phyloP scores from a whole-genome alignment of 1,140 invertebrate species.

The Ctenoplectra terminalis region DNA sequence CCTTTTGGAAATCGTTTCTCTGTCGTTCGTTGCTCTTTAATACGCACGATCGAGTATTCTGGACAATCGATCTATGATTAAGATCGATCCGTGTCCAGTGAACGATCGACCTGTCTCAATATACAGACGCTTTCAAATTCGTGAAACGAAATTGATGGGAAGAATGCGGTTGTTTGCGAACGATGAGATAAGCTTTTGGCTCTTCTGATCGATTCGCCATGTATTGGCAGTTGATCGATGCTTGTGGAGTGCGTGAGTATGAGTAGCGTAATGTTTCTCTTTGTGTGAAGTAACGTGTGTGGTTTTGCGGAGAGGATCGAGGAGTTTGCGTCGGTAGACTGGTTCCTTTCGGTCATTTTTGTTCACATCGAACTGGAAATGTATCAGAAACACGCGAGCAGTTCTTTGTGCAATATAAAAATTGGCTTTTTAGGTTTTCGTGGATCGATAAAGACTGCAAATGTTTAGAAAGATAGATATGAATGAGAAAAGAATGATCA shows the following conservation, averaged over 20 bases:
- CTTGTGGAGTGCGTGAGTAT: not conserved
- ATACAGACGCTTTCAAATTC: not conserved
- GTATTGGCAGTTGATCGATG: not conserved
- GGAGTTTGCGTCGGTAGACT: not conserved
- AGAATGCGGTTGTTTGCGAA: not conserved
- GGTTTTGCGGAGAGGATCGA: not conserved
- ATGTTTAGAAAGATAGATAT: not conserved
- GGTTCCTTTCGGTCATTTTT: not conserved
- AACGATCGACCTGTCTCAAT: not conserved
- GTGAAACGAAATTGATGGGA: not conserved
- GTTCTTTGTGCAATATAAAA: not conserved
- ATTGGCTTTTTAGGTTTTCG: not conserved
- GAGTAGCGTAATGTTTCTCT: not conserved
- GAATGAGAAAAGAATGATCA: too few species aligned
- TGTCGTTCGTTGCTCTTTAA: not conserved
- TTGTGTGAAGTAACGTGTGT: not conserved
- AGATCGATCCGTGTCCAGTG: not conserved
- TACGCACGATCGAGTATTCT: not conserved
- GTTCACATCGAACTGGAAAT: not conserved
- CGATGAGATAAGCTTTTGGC: too few species aligned
- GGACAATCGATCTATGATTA: too few species aligned
- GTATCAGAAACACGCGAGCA: not conserved
- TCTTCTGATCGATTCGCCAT: not conserved
- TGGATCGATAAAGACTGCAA: too few species aligned
- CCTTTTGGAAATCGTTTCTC: not conserved